Conservation (phyloP, 2,888 invertebrate species). For the Agonum fuliginosum region DNA sequence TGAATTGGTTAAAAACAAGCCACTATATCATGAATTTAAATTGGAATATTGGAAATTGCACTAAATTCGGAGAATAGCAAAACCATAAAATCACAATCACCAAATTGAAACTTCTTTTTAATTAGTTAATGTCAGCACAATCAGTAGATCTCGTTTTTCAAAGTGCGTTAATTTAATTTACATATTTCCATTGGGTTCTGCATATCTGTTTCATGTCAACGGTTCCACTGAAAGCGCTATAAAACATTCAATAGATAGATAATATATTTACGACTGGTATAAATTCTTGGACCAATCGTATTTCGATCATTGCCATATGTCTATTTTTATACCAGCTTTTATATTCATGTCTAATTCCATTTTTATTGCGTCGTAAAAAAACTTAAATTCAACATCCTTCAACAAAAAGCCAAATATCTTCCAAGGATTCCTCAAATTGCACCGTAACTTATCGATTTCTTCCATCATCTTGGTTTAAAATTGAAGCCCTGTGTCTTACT, state of each 20-base stretch:
- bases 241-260: conserved; percentile 46
- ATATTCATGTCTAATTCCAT: conserved; percentile 52
- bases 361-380: conserved; percentile 50
- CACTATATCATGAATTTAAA: not conserved
- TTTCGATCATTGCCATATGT: conserved; percentile 55
- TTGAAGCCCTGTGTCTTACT: too few relatives aligned
- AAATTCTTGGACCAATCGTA: conserved; percentile 33
- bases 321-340: conserved; percentile 51
- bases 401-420: not conserved
- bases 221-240: not conserved
- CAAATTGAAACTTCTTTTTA: conserved; percentile 30
- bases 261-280: conserved; percentile 53
- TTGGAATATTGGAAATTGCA: conserved; percentile 7
- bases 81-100: conserved; percentile 28
- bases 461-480: too few relatives aligned
- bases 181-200: conserved; percentile 38
- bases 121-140: conserved; percentile 25
- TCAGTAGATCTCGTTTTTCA: conserved; percentile 20
- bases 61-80: conserved; percentile 26
- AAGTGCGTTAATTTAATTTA: conserved; percentile 42
- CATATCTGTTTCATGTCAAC: conserved; percentile 32
- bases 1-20: conserved; percentile 6
- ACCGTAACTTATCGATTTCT: not conserved
- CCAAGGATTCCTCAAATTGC: not conserved
- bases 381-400: not conserved